A percentile compares a stretch with the other conserved stretches of the same genome.
phyloP scores from a whole-genome alignment of 2,888 invertebrate species.

The Spodoptera picta region DNA sequence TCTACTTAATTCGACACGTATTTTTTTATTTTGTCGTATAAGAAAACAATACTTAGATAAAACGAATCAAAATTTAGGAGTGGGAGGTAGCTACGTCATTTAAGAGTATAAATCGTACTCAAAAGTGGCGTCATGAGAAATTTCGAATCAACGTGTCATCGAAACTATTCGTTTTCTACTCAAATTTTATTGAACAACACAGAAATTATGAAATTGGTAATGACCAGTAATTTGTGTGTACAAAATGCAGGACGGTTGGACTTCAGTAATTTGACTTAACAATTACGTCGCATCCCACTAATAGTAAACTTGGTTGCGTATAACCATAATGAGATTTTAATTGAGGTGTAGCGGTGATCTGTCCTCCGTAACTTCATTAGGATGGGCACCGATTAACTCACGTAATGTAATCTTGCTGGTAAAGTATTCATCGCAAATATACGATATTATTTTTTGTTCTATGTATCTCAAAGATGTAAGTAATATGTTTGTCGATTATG shows the following conservation, averaged over 20 bases:
- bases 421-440: conserved; percentile 29
- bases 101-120: no score
- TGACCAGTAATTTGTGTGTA: conserved; percentile 15
- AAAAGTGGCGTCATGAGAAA: no score
- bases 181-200: no score
- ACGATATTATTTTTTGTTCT: background rate
- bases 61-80: no score
- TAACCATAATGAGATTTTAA: conserved; percentile 85
- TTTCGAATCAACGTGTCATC: no score
- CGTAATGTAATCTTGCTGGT: conserved; percentile 82
- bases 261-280: conserved; percentile 50
- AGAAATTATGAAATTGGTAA: background rate
- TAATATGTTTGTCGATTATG: no score
- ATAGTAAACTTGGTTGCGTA: conserved; percentile 61
- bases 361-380: conserved; percentile 82
- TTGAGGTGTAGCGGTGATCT: conserved; percentile 80
- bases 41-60: no score
- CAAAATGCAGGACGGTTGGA: conserved; percentile 18
- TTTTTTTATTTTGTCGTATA: no score
- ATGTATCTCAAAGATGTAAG: no score
- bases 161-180: no score
- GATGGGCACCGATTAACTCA: conserved; percentile 77
- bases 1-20: no score
- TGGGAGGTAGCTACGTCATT: no score
- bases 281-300: conserved; percentile 59